phyloP scores from a whole-genome alignment of 2,113 vertebrate species.

The Gymnocephalus cernua region DNA sequence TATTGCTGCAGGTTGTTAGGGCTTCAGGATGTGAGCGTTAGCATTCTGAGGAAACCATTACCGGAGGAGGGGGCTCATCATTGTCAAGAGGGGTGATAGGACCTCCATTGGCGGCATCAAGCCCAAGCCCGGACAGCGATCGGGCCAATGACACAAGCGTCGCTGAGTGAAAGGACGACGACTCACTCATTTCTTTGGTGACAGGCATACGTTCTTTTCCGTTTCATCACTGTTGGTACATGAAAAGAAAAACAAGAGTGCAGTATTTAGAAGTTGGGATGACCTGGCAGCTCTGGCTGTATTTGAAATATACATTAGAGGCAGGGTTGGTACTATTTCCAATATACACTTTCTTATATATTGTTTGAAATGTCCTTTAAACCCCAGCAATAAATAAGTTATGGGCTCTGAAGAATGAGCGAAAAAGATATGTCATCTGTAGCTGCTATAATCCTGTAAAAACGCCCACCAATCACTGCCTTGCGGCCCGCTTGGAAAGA shows the following conservation, averaged over 20 bases:
- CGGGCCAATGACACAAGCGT: constrained; percentile 86
- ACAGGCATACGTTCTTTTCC: constrained; percentile 76
- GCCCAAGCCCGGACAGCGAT: constrained; percentile 67
- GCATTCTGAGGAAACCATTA: constrained; percentile 29
- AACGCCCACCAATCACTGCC: too few species aligned
- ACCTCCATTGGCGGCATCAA: constrained; percentile 64
- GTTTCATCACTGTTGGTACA: constrained; percentile 77
- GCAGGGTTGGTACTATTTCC: background rate
- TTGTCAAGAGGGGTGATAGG: constrained; percentile 37
- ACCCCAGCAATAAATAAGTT: too few species aligned
- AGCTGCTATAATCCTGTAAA: too few species aligned
- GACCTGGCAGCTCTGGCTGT: background rate
- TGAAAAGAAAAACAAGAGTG: constrained; percentile 15
- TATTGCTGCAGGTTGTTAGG: background rate
- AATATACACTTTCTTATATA: too few species aligned
- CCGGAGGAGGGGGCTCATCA: constrained; percentile 55
- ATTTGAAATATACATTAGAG: background rate
- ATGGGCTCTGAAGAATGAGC: too few species aligned
- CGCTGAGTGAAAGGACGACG: constrained; percentile 74
- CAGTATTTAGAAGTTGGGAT: background rate
- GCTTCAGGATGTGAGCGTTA: background rate
- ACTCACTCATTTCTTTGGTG: constrained; percentile 77
- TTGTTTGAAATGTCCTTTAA: too few species aligned
- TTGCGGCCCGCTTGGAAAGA: too few species aligned
- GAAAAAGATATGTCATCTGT: too few species aligned